A percentile compares a stretch with the other conserved stretches of the same genome.
These are phyloP conservation scores for Poecile montanus DNA, from an alignment of 2,797 vertebrate genomes.

Conservation along the genomic window DNA sequence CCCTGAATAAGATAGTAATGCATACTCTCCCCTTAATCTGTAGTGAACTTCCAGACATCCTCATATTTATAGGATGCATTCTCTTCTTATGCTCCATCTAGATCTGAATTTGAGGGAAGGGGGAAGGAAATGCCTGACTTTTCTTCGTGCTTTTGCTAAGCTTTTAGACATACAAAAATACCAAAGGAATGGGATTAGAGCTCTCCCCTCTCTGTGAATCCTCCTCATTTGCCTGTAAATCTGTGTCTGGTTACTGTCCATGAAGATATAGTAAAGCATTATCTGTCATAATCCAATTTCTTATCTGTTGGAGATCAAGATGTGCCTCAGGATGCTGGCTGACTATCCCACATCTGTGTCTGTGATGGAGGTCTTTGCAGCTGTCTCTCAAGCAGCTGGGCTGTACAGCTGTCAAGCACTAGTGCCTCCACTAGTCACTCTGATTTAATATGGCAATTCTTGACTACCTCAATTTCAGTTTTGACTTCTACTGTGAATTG, in stretches of 20 bases:
- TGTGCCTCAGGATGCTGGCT: neutral
- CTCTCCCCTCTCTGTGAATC: neutral
- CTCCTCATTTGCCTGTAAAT: neutral
- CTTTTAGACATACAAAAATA: neutral
- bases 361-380: conserved; percentile 8
- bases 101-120: neutral
- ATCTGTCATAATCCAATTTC: neutral
- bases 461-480: neutral
- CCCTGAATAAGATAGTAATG: neutral
- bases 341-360: conserved; percentile 37
- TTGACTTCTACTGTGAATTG: neutral
- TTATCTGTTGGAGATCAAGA: conserved; percentile 32
- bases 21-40: neutral
- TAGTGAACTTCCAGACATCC: neutral
- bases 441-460: neutral
- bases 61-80: neutral
- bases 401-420: neutral
- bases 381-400: neutral
- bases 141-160: neutral
- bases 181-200: neutral
- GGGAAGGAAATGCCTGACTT: neutral
- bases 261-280: conserved; percentile 5
- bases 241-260: neutral
- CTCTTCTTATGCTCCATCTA: neutral
- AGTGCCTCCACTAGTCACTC: neutral